Percentiles rank a stretch among this genome's conserved stretches.
These are phyloP conservation scores for Anthopleura xanthogrammica DNA, from an alignment of 92 coral and sea anemone species.

Conservation along the genomic window DNA sequence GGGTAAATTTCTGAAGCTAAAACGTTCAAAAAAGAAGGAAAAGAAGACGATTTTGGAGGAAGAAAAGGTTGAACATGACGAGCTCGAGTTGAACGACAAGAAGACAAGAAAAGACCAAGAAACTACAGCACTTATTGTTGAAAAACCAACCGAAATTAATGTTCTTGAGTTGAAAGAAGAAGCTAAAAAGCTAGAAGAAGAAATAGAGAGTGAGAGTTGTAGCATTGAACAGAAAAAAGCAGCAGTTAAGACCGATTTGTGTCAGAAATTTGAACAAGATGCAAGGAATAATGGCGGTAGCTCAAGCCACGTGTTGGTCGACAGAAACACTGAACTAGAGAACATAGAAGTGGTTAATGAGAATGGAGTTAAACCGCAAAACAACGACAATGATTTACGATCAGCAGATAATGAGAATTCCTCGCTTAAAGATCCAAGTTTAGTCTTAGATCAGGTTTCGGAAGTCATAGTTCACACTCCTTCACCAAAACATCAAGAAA, in stretches of 20 bases:
- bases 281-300: not conserved
- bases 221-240: not conserved
- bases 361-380: not conserved
- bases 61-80: slow-evolving; percentile 1
- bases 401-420: not conserved
- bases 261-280: not conserved
- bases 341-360: not conserved
- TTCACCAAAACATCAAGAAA: not conserved
- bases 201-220: not conserved
- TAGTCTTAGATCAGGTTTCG: not conserved
- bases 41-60: slow-evolving; percentile 13
- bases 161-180: not conserved
- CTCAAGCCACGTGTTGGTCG: not conserved
- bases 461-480: not conserved
- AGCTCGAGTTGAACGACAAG: not conserved
- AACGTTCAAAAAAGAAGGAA: slow-evolving; percentile 23
- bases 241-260: not conserved
- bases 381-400: not conserved
- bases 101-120: slow-evolving; percentile 9
- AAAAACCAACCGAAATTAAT: not conserved
- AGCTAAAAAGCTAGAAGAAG: not conserved
- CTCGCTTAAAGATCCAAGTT: not conserved
- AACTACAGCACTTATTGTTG: not conserved
- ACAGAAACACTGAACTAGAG: not conserved
- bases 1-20: slow-evolving; percentile 23